Evolutionary conservation across 2,113 vertebrate genomes (phyloP).

Genomic region (Prinia subflava): DNA sequence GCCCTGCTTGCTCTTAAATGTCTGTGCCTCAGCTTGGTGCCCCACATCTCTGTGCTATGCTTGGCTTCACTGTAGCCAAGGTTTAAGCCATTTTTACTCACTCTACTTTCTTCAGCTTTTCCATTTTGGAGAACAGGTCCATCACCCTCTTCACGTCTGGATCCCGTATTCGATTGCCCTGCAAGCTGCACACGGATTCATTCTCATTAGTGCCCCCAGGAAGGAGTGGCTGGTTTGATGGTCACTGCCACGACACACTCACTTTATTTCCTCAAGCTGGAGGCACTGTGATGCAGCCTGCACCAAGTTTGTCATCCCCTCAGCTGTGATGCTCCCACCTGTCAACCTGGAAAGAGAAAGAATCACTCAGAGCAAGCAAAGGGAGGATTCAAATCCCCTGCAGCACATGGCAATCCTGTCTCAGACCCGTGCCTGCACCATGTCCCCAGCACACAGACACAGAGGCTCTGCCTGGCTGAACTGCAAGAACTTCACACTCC

Average conservation of each 20-base stretch:
- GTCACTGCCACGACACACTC: slow-evolving; percentile 16
- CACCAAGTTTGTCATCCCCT: slow-evolving; percentile 73
- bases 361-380: not conserved
- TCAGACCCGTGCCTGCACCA: accelerated
- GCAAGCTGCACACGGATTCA: slow-evolving; percentile 71
- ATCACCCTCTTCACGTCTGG: slow-evolving; percentile 59
- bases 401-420: not conserved
- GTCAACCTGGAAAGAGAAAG: slow-evolving; percentile 71
- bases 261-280: slow-evolving; percentile 84
- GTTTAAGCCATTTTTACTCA: slow-evolving; percentile 67
- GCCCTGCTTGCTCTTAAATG: not conserved
- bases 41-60: not conserved
- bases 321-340: slow-evolving; percentile 73
- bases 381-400: not conserved
- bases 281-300: slow-evolving; percentile 73
- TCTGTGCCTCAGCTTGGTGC: not conserved
- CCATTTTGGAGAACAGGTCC: slow-evolving; percentile 69
- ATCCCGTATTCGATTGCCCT: slow-evolving; percentile 79
- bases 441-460: not conserved
- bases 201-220: not conserved
- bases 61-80: not conserved
- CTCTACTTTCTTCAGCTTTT: slow-evolving; percentile 71
- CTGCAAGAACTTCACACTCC: not conserved
- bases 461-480: not conserved
- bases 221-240: not conserved